Conservation (phyloP, 2,888 invertebrate species). For the Penaeus monodon region DNA sequence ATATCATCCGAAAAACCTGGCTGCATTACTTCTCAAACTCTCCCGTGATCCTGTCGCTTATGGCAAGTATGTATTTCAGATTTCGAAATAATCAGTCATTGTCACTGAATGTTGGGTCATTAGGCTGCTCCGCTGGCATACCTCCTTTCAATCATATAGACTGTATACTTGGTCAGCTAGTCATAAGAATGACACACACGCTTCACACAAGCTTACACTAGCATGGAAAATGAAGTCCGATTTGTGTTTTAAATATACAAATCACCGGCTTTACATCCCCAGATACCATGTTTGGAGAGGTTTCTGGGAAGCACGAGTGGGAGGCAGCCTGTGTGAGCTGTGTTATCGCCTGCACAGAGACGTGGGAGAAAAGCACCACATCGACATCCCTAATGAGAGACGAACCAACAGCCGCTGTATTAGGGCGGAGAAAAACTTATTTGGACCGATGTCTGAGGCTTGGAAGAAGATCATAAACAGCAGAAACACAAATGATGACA, state of each 20-base stretch:
- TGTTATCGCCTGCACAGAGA: slow-evolving; percentile 15
- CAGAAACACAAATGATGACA: no score
- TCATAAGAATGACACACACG: background rate
- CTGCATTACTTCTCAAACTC: slow-evolving; percentile 35
- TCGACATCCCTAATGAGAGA: background rate
- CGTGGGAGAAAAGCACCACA: background rate
- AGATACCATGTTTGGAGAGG: slow-evolving; percentile 28
- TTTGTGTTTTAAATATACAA: no score
- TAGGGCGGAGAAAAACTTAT: background rate
- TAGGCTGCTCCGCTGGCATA: background rate
- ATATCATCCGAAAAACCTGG: slow-evolving; percentile 67
- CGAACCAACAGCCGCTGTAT: background rate
- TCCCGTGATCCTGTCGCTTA: slow-evolving; percentile 2
- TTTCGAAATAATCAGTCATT: background rate
- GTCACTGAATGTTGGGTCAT: background rate
- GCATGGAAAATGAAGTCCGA: no score
- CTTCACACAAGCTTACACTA: no score
- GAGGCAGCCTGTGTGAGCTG: slow-evolving; percentile 17
- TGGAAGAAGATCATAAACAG: background rate
- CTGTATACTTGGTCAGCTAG: background rate
- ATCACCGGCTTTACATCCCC: background rate
- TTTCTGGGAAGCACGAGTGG: background rate
- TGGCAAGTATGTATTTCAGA: background rate
- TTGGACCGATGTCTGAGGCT: background rate
- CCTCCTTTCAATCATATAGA: background rate